Evolutionary conservation across 2,888 invertebrate species (phyloP).

Genomic region (Quadroppia sp.): DNA sequence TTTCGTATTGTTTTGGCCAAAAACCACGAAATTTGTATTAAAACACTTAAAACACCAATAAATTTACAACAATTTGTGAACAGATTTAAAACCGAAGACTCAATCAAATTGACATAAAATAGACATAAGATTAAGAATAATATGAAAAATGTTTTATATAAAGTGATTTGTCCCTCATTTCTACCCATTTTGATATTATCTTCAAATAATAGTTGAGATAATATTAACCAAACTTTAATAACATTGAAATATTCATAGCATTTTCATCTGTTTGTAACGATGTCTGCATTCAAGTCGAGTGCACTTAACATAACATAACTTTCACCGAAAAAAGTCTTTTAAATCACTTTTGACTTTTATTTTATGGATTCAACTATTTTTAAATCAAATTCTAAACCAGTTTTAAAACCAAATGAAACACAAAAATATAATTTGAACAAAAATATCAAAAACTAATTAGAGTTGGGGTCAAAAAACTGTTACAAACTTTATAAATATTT

Average conservation of each 20-base stretch:
- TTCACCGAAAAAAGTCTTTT: too few relatives aligned
- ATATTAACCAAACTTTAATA: too few relatives aligned
- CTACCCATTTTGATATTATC: too few relatives aligned
- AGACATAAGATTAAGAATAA: background rate
- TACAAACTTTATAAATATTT: constrained; percentile 2
- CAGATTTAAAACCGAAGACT: background rate
- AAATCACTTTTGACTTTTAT: too few relatives aligned
- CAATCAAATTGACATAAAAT: constrained; percentile 6
- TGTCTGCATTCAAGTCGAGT: too few relatives aligned
- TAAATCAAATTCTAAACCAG: background rate
- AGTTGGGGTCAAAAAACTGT: constrained; percentile 13
- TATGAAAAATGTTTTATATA: background rate
- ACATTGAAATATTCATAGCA: too few relatives aligned
- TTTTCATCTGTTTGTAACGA: too few relatives aligned
- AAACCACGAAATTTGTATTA: background rate
- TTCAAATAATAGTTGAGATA: too few relatives aligned
- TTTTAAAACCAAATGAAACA: background rate
- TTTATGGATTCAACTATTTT: too few relatives aligned
- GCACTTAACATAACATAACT: too few relatives aligned
- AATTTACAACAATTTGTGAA: background rate
- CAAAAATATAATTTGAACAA: too few relatives aligned
- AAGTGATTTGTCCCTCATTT: background rate
- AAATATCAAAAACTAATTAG: too few relatives aligned
- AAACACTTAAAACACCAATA: background rate
- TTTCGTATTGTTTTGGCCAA: background rate